A percentile compares a stretch with the other conserved stretches of the same genome.
These are phyloP conservation scores for Cairina moschata DNA, from an alignment of 2,113 vertebrate species.

Conservation along the genomic window DNA sequence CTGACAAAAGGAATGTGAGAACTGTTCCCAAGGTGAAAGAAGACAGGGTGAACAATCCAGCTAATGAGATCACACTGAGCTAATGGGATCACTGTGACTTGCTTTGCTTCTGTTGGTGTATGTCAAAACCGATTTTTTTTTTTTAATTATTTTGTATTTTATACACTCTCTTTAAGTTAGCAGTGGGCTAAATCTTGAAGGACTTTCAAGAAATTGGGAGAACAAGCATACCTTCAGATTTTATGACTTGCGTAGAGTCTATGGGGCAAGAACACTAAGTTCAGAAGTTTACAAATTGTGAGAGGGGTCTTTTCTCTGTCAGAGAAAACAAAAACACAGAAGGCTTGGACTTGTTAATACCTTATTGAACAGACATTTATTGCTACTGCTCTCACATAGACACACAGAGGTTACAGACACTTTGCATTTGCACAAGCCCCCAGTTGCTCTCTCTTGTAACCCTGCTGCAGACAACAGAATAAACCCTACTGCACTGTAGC, in stretches of 20 bases:
- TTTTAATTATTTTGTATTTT: conserved; percentile 14
- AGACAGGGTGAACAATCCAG: conserved; percentile 66
- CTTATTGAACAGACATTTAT: background rate
- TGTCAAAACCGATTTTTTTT: conserved; percentile 65
- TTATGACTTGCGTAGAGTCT: background rate
- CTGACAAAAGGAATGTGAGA: conserved; percentile 69
- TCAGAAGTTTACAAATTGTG: background rate
- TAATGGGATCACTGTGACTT: conserved; percentile 65
- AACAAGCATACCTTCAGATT: conserved; percentile 12
- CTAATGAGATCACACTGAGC: conserved; percentile 68
- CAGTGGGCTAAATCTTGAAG: conserved; percentile 21
- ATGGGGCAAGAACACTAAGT: background rate
- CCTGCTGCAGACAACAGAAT: background rate
- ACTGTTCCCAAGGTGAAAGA: conserved; percentile 71
- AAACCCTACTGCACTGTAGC: background rate
- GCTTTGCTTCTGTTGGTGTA: conserved; percentile 51
- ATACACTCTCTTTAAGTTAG: conserved; percentile 13
- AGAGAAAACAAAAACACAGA: background rate
- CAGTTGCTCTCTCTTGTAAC: background rate
- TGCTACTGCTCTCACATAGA: background rate
- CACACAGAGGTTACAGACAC: background rate
- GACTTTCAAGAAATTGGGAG: background rate
- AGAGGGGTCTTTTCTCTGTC: background rate
- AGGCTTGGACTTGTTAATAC: background rate
- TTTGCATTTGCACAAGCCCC: background rate